phyloP scores from a whole-genome alignment of 2,888 invertebrate species.

The Ophonus ardosiacus region DNA sequence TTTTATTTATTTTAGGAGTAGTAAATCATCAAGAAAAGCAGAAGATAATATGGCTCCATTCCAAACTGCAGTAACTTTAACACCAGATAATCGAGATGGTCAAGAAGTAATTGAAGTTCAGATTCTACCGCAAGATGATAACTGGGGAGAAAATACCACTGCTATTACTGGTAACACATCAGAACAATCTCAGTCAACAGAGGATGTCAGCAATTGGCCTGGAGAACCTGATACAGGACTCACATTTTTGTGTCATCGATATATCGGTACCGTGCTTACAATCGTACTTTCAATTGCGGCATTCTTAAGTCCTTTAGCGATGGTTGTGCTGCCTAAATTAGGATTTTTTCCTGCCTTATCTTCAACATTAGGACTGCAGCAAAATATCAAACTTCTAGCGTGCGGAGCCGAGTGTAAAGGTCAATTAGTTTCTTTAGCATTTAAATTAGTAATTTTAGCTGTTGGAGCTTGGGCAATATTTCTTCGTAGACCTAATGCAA shows the following conservation, averaged over 20 bases:
- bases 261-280: constrained; percentile 89
- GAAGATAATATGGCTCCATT: constrained; percentile 88
- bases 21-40: constrained; percentile 81
- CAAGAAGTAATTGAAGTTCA: constrained; percentile 97
- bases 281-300: constrained; percentile 88
- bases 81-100: constrained; percentile 87
- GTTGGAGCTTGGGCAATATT: constrained; percentile 97
- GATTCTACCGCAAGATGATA: constrained; percentile 96
- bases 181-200: constrained; percentile 95
- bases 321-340: constrained; percentile 96
- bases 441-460: constrained; percentile 92
- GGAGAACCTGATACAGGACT: constrained; percentile 86
- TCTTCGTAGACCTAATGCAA: constrained; percentile 88
- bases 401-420: constrained; percentile 97
- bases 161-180: constrained; percentile 98
- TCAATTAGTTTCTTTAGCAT: constrained; percentile 91
- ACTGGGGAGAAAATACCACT: constrained; percentile 99
- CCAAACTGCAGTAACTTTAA: constrained; percentile 90
- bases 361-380: constrained; percentile 82
- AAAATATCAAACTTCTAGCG: constrained; percentile 84
- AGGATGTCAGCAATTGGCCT: constrained; percentile 91
- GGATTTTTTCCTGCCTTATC: constrained; percentile 89
- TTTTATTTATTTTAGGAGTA: constrained; percentile 77
- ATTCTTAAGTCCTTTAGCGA: constrained; percentile 94
- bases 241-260: constrained; percentile 87